Conservation (phyloP, 23 tunicate genomes). For the Phallusia fumigata region DNA sequence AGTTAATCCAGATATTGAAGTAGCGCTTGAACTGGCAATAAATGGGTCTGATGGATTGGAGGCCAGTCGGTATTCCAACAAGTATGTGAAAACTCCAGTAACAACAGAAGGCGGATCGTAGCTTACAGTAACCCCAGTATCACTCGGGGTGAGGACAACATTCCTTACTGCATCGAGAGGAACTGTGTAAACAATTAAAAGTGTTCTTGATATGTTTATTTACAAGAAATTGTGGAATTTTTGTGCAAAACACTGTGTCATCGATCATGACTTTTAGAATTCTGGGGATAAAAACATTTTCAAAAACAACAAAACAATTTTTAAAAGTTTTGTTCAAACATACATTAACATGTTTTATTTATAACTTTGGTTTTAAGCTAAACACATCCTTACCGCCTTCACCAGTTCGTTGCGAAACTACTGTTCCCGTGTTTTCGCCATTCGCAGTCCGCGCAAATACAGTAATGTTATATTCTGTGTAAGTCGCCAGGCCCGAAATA, state of each 20-base stretch:
- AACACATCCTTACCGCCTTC: slow-evolving; percentile 5
- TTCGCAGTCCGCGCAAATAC: slow-evolving; percentile 33
- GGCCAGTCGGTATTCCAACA: neutral
- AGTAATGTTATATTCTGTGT: slow-evolving; percentile 34
- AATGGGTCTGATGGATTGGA: neutral
- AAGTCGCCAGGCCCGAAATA: slow-evolving; percentile 14
- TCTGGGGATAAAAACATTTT: too few relatives aligned
- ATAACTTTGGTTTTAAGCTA: too few relatives aligned
- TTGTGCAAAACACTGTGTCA: too few relatives aligned
- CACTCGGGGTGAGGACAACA: neutral
- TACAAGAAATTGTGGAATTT: too few relatives aligned
- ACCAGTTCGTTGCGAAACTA: neutral
- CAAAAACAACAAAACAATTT: too few relatives aligned
- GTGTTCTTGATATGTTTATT: too few relatives aligned
- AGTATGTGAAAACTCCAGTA: slow-evolving; percentile 16
- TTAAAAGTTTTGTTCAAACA: too few relatives aligned
- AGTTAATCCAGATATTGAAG: neutral
- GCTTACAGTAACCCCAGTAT: neutral
- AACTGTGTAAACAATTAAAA: neutral
- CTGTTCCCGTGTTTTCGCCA: neutral
- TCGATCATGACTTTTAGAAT: too few relatives aligned
- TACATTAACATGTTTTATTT: too few relatives aligned
- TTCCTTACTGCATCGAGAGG: neutral
- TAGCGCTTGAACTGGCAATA: neutral
- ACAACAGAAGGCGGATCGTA: slow-evolving; percentile 14